phyloP scores from a whole-genome alignment of 2,113 vertebrate genomes.

The Bos taurus region ARS-UCD2.0 NC_037339.1:51617501-51618000 shows the following conservation, averaged over 20 bases:
- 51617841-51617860: neutral
- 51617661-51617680: neutral
- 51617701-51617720: neutral
- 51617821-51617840: neutral
- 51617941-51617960: neutral
- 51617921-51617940: neutral
- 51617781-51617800: neutral
- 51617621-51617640: neutral
- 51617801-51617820: neutral
- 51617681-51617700: neutral
- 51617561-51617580: neutral
- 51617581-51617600: neutral
- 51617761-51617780: neutral
- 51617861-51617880: neutral
- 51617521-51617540: neutral
- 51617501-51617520: neutral
- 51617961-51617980: neutral
- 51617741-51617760: neutral
- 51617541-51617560: neutral
- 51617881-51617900: neutral
- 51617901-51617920: neutral
- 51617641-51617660: neutral
- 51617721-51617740: neutral
- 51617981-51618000: neutral
- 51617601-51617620: neutral